Percentiles rank a stretch among this genome's conserved stretches.
Conservation (phyloP, 37 sponge, comb jelly and placozoan species). For the Spongia lamella region DNA sequence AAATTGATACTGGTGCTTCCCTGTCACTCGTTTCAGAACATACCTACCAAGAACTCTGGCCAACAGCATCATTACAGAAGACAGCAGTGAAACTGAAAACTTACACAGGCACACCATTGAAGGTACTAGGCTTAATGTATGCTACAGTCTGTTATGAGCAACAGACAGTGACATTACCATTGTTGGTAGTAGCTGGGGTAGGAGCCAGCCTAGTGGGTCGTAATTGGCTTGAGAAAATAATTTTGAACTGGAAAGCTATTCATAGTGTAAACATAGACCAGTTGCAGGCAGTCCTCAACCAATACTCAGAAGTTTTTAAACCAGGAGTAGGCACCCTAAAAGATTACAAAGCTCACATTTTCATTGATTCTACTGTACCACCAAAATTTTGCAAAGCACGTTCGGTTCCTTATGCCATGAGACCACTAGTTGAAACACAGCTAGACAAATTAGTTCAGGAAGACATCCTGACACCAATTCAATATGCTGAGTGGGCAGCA, state of each 20-base stretch:
- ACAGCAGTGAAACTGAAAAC: background rate
- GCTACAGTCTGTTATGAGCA: background rate
- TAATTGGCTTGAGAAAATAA: background rate
- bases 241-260: background rate
- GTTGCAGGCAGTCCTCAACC: background rate
- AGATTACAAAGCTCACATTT: background rate
- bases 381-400: constrained; percentile 22
- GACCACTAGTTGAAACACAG: background rate
- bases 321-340: background rate
- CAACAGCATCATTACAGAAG: background rate
- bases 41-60: background rate
- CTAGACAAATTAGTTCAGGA: constrained; percentile 20
- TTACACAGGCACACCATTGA: background rate
- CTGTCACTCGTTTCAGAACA: background rate
- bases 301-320: constrained; percentile 2
- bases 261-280: background rate
- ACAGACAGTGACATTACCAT: background rate
- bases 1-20: background rate
- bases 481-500: constrained; percentile 44
- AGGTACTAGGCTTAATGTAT: background rate
- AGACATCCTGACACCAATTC: constrained; percentile 27
- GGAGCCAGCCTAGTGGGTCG: background rate
- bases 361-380: background rate
- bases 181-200: background rate
- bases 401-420: constrained; percentile 8